These are phyloP conservation scores for Carposina sasakii DNA, from an alignment of 1,140 invertebrate genomes.

Conservation along the genomic window DNA sequence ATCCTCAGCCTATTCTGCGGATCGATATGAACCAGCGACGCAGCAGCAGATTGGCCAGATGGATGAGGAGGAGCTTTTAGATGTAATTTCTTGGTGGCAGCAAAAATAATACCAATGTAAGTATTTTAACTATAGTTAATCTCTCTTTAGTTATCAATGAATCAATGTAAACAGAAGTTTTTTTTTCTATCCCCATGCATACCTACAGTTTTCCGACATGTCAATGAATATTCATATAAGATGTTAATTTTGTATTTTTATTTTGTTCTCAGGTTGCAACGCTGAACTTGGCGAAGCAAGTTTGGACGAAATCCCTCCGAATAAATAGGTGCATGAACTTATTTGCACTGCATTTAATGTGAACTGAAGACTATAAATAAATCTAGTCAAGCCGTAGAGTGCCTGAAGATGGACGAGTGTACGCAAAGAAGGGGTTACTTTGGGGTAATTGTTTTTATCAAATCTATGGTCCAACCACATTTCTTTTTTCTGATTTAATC, in stretches of 20 bases:
- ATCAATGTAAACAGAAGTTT: not conserved
- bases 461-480: too few relatives aligned
- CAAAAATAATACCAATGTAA: slow-evolving; percentile 70
- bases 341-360: slow-evolving; percentile 37
- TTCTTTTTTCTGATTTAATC: too few relatives aligned
- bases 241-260: slow-evolving; percentile 1
- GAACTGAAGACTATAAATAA: slow-evolving; percentile 59
- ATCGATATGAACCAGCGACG: slow-evolving; percentile 64
- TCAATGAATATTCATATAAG: too few relatives aligned
- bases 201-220: too few relatives aligned
- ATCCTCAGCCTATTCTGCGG: slow-evolving; percentile 63
- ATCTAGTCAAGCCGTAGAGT: slow-evolving; percentile 67
- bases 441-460: too few relatives aligned
- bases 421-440: too few relatives aligned
- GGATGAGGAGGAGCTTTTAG: slow-evolving; percentile 87
- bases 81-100: slow-evolving; percentile 90
- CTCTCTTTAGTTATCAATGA: slow-evolving; percentile 16
- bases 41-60: slow-evolving; percentile 76
- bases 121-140: slow-evolving; percentile 30
- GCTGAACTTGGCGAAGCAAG: slow-evolving; percentile 22
- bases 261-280: slow-evolving; percentile 46
- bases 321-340: slow-evolving; percentile 41
- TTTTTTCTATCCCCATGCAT: not conserved
- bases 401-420: too few relatives aligned
- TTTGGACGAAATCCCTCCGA: slow-evolving; percentile 60